A percentile compares a stretch with the other conserved stretches of the same genome.
Conservation (phyloP, 2,888 invertebrate genomes). For the Stratiomys singularior region DNA sequence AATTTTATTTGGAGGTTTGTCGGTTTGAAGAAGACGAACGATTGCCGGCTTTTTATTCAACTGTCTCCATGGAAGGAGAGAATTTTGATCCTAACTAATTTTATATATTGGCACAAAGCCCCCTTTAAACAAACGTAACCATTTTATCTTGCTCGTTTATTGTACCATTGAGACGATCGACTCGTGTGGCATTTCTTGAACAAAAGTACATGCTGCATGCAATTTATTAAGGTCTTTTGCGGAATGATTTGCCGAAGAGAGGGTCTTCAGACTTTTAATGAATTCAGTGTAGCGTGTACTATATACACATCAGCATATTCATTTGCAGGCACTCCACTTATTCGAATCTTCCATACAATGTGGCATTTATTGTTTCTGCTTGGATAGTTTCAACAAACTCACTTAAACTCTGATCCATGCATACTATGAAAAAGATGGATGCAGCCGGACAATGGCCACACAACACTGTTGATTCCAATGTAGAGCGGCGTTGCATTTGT, state of each 20-base stretch:
- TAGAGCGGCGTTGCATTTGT: neutral
- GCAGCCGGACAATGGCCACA: neutral
- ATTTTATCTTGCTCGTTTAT: neutral
- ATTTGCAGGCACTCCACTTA: neutral
- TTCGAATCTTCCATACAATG: neutral
- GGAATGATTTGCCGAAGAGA: neutral
- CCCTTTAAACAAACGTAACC: neutral
- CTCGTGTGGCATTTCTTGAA: neutral
- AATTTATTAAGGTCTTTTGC: slow-evolving; percentile 2
- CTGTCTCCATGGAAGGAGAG: too few species aligned
- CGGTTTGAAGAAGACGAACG: too few species aligned
- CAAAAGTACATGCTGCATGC: neutral
- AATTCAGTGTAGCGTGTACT: neutral
- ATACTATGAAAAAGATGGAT: neutral
- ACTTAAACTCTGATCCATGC: neutral
- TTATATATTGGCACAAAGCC: too few species aligned
- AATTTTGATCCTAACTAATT: too few species aligned
- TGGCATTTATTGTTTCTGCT: neutral
- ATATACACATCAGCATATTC: neutral
- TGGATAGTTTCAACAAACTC: neutral
- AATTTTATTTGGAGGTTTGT: too few species aligned
- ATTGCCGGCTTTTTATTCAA: too few species aligned
- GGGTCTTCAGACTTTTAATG: neutral
- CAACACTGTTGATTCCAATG: neutral
- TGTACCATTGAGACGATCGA: neutral